Conservation (phyloP, 2,888 invertebrate species). For the Thecophora atra region DNA sequence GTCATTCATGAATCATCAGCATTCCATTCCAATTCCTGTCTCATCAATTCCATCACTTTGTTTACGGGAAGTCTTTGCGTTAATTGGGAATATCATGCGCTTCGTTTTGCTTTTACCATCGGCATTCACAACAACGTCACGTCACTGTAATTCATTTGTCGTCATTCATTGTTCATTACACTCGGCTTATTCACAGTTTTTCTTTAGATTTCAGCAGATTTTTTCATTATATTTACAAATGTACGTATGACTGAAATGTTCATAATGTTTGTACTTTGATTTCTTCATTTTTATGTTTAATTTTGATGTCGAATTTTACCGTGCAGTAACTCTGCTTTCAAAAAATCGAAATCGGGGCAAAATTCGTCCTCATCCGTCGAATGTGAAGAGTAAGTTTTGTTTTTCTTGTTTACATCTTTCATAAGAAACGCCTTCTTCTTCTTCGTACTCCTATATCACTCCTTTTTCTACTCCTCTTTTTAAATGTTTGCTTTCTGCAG, state of each 20-base stretch:
- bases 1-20: no score
- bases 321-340: conserved; percentile 62
- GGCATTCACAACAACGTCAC: no score
- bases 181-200: neutral
- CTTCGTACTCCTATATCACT: no score
- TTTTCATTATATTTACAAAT: neutral
- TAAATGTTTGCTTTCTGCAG: conserved; percentile 10
- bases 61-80: neutral
- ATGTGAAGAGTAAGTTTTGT: conserved; percentile 63
- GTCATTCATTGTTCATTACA: no score
- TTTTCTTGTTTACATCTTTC: conserved; percentile 24
- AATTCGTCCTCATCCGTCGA: conserved; percentile 61
- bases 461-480: neutral
- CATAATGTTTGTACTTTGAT: conserved; percentile 6
- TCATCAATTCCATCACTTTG: no score
- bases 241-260: no score
- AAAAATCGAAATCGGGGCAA: conserved; percentile 62
- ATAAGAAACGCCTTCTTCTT: no score
- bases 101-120: no score
- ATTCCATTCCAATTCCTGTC: no score
- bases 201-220: neutral
- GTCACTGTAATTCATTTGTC: no score
- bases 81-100: neutral
- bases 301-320: conserved; percentile 48
- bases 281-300: conserved; percentile 41